Conservation (phyloP, 2,797 vertebrate species). For the Catamblyrhynchus diadema region DNA sequence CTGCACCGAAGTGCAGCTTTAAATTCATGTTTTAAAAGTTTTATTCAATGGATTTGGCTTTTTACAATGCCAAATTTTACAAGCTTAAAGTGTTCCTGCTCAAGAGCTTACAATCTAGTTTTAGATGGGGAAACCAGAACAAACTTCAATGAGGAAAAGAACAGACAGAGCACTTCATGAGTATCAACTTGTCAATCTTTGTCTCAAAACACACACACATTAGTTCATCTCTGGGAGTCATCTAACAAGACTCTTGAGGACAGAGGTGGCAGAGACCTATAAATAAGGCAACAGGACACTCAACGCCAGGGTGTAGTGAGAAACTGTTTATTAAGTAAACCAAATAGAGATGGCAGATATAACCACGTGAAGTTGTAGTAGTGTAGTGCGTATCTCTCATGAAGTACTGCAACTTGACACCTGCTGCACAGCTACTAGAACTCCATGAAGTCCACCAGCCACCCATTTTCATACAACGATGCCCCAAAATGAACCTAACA, state of each 20-base stretch:
- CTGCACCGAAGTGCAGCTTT: not conserved
- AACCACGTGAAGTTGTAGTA: not conserved
- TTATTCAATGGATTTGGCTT: not conserved
- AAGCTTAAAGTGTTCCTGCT: not conserved
- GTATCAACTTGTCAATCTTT: not conserved
- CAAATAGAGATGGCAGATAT: not conserved
- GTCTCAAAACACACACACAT: fast-evolving
- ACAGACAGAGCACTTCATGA: fast-evolving
- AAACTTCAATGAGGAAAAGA: not conserved
- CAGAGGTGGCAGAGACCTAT: not conserved
- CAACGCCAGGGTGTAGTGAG: not conserved
- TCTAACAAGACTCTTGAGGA: fast-evolving
- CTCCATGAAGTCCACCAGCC: not conserved
- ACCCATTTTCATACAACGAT: not conserved
- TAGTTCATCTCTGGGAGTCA: fast-evolving
- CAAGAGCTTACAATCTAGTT: constrained; percentile 40
- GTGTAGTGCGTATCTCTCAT: fast-evolving
- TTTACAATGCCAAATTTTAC: not conserved
- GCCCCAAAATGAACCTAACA: fast-evolving
- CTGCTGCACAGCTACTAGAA: not conserved
- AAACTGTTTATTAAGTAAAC: not conserved
- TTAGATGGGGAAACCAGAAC: not conserved
- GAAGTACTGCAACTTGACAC: not conserved
- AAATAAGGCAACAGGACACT: not conserved
- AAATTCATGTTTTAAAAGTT: fast-evolving